phyloP scores from a whole-genome alignment of 2,797 vertebrate species.

The Psittacula derbiana region DNA sequence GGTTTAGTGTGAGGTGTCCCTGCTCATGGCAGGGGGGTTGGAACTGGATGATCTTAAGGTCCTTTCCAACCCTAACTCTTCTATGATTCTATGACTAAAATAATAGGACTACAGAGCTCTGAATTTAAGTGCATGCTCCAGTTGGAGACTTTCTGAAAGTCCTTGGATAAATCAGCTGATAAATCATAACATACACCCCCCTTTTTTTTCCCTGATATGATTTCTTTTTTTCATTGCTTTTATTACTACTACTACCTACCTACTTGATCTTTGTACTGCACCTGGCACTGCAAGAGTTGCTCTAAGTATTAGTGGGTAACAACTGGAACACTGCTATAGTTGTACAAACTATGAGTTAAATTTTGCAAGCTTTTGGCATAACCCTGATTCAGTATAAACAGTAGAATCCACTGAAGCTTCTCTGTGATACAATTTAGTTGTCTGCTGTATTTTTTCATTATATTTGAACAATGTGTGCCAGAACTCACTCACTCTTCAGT shows the following conservation, averaged over 20 bases:
- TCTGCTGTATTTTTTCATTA: neutral
- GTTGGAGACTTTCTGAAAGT: neutral
- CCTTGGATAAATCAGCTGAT: neutral
- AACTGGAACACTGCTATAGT: neutral
- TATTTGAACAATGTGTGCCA: neutral
- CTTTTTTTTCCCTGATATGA: rapidly evolving
- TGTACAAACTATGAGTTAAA: neutral
- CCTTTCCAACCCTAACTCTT: too few relatives aligned
- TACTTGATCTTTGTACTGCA: neutral
- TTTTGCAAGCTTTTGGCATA: neutral
- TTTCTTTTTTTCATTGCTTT: neutral
- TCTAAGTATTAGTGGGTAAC: neutral
- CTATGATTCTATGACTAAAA: neutral
- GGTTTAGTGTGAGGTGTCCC: too few relatives aligned
- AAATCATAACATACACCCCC: neutral
- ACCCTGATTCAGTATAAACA: neutral
- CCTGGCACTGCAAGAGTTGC: neutral
- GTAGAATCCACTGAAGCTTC: neutral
- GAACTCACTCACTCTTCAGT: neutral
- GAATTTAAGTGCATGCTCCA: neutral
- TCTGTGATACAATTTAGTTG: neutral
- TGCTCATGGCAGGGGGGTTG: too few relatives aligned
- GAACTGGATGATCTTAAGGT: too few relatives aligned
- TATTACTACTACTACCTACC: neutral
- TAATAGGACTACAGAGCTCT: neutral